phyloP scores from a whole-genome alignment of 2,113 vertebrate species.

The Macquaria australasica region DNA sequence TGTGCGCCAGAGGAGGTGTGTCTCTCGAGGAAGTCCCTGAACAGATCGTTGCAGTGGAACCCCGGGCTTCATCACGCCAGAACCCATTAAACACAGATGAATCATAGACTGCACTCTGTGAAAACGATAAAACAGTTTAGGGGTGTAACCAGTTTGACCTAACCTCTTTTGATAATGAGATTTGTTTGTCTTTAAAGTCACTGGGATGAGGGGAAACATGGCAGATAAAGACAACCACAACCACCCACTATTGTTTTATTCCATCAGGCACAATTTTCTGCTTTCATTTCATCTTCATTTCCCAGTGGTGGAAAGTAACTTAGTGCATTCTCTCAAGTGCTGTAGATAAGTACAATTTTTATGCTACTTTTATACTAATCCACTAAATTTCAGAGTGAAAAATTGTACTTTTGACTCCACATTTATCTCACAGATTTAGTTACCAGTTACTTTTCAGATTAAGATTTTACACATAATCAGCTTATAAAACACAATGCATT shows the following conservation, averaged over 20 bases:
- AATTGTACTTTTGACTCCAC: not conserved
- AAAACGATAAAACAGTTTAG: slow-evolving; percentile 8
- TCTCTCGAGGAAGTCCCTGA: slow-evolving; percentile 65
- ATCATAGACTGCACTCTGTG: slow-evolving; percentile 35
- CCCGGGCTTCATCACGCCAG: slow-evolving; percentile 29
- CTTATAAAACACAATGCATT: not conserved
- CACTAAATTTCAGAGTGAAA: not conserved
- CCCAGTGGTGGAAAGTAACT: not conserved
- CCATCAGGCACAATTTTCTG: not conserved
- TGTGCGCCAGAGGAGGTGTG: slow-evolving; percentile 65
- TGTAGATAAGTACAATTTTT: not conserved
- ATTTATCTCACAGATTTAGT: not conserved
- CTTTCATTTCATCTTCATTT: not conserved
- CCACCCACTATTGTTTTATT: not conserved
- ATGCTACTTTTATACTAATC: too few relatives aligned
- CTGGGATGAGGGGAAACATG: slow-evolving; percentile 3
- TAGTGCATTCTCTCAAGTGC: not conserved
- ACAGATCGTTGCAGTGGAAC: slow-evolving; percentile 52
- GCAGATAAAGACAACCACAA: not conserved
- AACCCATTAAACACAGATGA: slow-evolving; percentile 59
- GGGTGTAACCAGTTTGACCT: slow-evolving; percentile 23
- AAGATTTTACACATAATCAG: not conserved
- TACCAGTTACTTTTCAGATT: not conserved
- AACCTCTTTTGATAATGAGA: slow-evolving; percentile 3
- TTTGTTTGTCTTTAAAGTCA: slow-evolving; percentile 3